Conservation (phyloP, 2,113 vertebrate species). For the Myotis yumanensis region DNA sequence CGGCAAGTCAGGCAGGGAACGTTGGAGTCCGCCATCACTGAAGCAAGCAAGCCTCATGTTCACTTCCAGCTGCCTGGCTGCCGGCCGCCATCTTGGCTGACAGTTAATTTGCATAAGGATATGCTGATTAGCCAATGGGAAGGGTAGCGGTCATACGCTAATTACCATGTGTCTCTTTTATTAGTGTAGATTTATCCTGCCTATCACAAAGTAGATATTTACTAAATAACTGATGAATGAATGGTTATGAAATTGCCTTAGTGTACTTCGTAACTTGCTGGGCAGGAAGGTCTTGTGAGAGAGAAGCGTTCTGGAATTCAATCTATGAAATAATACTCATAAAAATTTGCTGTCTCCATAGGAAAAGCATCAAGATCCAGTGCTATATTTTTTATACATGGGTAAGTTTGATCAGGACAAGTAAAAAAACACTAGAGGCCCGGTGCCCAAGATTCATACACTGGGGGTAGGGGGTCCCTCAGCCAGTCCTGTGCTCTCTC, state of each 20-base stretch:
- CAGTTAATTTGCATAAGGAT: no score
- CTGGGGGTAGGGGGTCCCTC: no score
- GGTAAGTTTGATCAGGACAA: background rate
- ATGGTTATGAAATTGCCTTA: background rate
- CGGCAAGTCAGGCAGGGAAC: no score
- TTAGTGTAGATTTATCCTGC: background rate
- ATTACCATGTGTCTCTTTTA: no score
- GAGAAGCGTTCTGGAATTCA: background rate
- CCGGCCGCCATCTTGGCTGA: no score
- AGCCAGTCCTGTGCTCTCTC: no score
- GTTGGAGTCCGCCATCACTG: no score
- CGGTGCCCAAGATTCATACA: no score
- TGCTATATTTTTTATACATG: background rate
- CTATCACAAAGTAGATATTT: background rate
- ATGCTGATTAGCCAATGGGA: no score
- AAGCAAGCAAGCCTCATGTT: no score
- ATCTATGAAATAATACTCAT: background rate
- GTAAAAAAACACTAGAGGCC: background rate
- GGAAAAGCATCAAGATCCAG: background rate
- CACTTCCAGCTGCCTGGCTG: no score
- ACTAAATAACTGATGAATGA: background rate
- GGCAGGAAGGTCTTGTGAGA: background rate
- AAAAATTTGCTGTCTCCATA: background rate
- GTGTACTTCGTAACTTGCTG: background rate
- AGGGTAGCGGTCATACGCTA: no score